A percentile compares a stretch with the other conserved stretches of the same genome.
phyloP scores from a whole-genome alignment of 2,888 invertebrate species.

The Zaprionus lineosus region DNA sequence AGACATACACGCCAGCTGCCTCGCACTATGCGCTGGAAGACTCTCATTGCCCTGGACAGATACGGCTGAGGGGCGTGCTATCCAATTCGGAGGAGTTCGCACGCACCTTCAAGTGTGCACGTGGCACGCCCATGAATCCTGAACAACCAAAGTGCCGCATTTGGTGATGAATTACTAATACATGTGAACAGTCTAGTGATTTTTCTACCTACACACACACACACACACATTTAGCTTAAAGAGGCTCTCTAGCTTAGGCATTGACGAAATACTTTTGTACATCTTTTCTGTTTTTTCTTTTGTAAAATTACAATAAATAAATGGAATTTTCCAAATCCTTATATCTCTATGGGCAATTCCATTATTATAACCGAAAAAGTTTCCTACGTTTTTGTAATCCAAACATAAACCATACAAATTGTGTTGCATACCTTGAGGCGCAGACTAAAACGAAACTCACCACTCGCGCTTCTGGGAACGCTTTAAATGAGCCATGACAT shows the following conservation, averaged over 20 bases:
- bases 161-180: conserved; percentile 81
- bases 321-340: conserved; percentile 10
- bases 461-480: not conserved
- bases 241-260: conserved; percentile 2
- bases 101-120: conserved; percentile 85
- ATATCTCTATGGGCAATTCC: conserved; percentile 14
- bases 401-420: not conserved
- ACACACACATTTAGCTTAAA: not conserved
- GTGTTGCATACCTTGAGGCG: conserved; percentile 38
- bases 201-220: conserved; percentile 51
- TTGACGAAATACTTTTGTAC: conserved; percentile 30
- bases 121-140: conserved; percentile 85
- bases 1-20: conserved; percentile 87
- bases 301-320: conserved; percentile 42
- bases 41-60: conserved; percentile 88
- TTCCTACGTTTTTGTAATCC: not conserved
- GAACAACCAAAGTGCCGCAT: conserved; percentile 83
- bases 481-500: not conserved
- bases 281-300: conserved; percentile 36
- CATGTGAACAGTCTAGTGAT: conserved; percentile 53
- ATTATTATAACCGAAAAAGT: conserved; percentile 17
- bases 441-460: conserved; percentile 10
- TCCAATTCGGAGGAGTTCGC: conserved; percentile 90
- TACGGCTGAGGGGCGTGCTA: conserved; percentile 87
- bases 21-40: conserved; percentile 87